Evolutionary conservation across 2,888 invertebrate species (phyloP), one percentile per base, ranked within the genome.

Genomic region (Lymantria monacha): DNA sequence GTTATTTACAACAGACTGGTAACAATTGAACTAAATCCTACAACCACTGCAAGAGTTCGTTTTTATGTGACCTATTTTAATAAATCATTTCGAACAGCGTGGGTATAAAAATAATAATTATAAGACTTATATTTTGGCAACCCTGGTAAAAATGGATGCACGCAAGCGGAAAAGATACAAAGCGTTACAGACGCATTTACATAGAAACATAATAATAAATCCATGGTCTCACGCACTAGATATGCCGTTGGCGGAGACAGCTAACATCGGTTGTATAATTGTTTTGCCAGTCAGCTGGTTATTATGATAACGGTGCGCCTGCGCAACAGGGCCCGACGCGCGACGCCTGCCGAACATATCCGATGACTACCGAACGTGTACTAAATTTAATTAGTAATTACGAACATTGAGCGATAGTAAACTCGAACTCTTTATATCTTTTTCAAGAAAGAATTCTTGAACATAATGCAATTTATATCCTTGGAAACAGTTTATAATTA

Each of bases 261-360:
- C 65, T 63, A 66, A 69, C 74, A 66, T 66, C 69, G 69, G 69
- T 62, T 62, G 70, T 70, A 75, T 80, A 82, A 83, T 83, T 81
- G 79, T 81, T 82, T 74, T 65, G 66, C 74, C 62, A 79, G 72
- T 76, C 77, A 74, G 76, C 73, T 72, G 72, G 69, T 73, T 12
- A 12, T 38, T 38, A n/a, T 12, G 70, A 70, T 79, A 81, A 80
- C 81, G 76, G 79, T 73, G 70, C 65, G 66, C 63, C 41, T 13
- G 68, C 66, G 71, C 67, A 54, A 54, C 10, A 8, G 42, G 41
- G 53, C 44, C 48, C 49, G n/a, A n/a, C n/a, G n/a, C n/a, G n/a
- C 42, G 47, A 51, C 45, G 45, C 42, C 43, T 45, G 56, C 63
- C 61, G 64, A 58, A 60, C 59, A 59, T 61, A 57, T 48, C 59